These are phyloP conservation scores for Paracanthobrama guichenoti DNA, from an alignment of 2,113 vertebrate genomes.

Conservation along the genomic window DNA sequence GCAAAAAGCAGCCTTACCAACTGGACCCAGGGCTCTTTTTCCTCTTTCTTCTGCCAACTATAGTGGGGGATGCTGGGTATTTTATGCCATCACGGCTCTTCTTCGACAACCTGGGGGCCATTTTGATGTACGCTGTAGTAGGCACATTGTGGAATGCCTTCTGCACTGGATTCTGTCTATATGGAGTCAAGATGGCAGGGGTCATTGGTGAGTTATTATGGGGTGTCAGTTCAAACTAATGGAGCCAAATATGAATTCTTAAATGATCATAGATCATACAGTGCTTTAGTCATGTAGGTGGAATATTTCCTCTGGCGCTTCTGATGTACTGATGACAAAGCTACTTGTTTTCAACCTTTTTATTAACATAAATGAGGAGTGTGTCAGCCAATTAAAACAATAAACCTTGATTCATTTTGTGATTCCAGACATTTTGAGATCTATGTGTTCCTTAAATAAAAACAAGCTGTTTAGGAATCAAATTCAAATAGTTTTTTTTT, in stretches of 20 bases:
- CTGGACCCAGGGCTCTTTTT: slow-evolving; percentile 95
- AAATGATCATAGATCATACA: not conserved
- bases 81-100: slow-evolving; percentile 96
- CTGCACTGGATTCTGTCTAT: slow-evolving; percentile 87
- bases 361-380: not conserved
- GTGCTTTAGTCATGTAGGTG: not conserved
- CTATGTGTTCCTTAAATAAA: not conserved
- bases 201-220: slow-evolving; percentile 78
- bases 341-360: not conserved
- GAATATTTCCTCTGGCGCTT: too few relatives aligned
- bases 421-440: not conserved
- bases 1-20: slow-evolving; percentile 91
- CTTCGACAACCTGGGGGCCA: slow-evolving; percentile 95
- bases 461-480: not conserved
- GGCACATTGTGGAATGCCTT: slow-evolving; percentile 96
- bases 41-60: slow-evolving; percentile 94
- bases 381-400: not conserved
- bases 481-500: not conserved
- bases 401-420: not conserved
- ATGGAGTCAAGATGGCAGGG: slow-evolving; percentile 78
- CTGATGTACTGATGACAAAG: too few relatives aligned
- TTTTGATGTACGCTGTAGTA: slow-evolving; percentile 91
- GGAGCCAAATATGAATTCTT: not conserved
- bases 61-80: slow-evolving; percentile 93
- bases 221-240: not conserved